Base-by-base conservation (phyloP, 2,113 vertebrate species). In the Scophthalmus maximus region DNA sequence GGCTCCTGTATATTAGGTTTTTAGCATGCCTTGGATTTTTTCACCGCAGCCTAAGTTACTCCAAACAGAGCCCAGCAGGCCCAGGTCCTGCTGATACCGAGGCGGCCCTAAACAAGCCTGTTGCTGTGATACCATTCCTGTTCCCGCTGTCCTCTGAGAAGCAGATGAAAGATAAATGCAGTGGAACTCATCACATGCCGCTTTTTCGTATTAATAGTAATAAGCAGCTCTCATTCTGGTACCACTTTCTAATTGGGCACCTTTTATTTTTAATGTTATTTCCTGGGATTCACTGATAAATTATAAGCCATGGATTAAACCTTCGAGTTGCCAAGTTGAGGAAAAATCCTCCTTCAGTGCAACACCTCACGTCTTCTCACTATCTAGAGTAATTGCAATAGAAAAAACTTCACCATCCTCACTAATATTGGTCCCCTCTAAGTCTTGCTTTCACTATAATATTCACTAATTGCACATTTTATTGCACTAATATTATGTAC, bases 1-100 rank as follows among this genome's bases (percentile, higher is more conserved):
- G 89, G 81, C 87, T 90, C 86, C 87, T 92, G 87, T 92, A 82
- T 92, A 92, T 92, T 92, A 93, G 92, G 89, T 90, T 91, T 93
- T 90, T 88, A 79, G 68, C 92, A 85, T 93, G 90, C 93, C 87
- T 89, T 8, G 51, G 77, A 93, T 94, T 90, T 94, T 94, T 93
- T 89, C 86, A 84, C 83, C 56, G 87, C 87, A 88, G 89, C 86
- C 90, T 82, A 64, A 91, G 91, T 88, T 89, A 92, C 90, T 90
- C 87, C 90, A 92, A 93, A 93, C 92, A 92, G 78, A 86, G 83
- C 69, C 65, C 50, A 47, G 73, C 81, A 66, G 87, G 84, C 84
- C 84, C 69, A 26, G 50, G 67, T 68, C 89, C 80, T 15, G 77
- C 91, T 91, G 91, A 92, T 91, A 90, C 81, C 59, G 12, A 79